These are phyloP conservation scores for Drosophila mayaguana DNA, from an alignment of 2,888 invertebrate genomes.

Conservation along the genomic window DNA sequence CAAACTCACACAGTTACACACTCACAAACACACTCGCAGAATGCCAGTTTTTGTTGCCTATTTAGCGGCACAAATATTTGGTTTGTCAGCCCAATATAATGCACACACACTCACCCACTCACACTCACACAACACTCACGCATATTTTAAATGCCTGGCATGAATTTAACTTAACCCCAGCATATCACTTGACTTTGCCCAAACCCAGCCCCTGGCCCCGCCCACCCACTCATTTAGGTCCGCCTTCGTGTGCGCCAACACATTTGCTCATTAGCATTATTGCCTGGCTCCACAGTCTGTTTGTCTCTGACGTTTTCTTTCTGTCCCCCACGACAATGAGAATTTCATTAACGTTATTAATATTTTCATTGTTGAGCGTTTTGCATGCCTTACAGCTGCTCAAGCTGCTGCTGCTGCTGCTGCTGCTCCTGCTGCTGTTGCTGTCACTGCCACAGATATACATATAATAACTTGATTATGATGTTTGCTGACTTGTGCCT, in stretches of 20 bases:
- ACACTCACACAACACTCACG: not conserved
- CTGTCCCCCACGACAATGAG: conserved; percentile 44
- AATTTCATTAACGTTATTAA: conserved; percentile 78
- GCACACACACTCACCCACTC: not conserved
- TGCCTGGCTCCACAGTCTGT: conserved; percentile 52
- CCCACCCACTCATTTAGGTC: not conserved
- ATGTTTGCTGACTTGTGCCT: conserved; percentile 62
- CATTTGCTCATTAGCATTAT: conserved; percentile 71
- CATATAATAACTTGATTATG: conserved; percentile 67
- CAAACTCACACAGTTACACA: not conserved
- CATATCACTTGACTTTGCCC: conserved; percentile 32
- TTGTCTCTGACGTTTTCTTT: conserved; percentile 32
- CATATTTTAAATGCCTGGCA: conserved; percentile 25
- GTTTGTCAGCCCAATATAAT: conserved; percentile 29
- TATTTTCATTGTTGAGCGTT: conserved; percentile 72
- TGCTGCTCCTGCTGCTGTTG: no score
- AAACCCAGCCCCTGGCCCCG: not conserved
- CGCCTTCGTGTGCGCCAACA: not conserved
- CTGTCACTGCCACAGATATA: conserved; percentile 11
- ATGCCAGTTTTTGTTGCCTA: conserved; percentile 57
- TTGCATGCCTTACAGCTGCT: conserved; percentile 44
- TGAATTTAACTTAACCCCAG: conserved; percentile 54
- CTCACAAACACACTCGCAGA: conserved; percentile 4
- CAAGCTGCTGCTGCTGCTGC: not conserved
- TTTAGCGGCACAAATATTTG: conserved; percentile 64